These are phyloP conservation scores for Diarsia dahlii DNA, from an alignment of 2,888 invertebrate species.

Conservation along the genomic window DNA sequence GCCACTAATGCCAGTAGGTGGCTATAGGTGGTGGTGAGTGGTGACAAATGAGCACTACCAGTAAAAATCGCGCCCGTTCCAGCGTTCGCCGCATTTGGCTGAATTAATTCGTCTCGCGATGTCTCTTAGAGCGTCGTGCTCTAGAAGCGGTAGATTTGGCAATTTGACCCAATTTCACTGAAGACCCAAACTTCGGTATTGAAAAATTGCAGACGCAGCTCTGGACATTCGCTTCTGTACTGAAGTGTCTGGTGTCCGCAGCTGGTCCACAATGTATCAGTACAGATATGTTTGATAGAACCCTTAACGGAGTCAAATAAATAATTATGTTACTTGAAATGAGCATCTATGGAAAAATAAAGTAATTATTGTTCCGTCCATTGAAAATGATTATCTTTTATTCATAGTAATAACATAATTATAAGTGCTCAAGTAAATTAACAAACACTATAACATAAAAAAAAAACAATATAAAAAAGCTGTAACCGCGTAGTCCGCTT, in stretches of 20 bases:
- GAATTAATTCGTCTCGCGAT: constrained; percentile 90
- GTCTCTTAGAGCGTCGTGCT: constrained; percentile 86
- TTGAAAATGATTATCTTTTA: background rate
- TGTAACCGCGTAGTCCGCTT: background rate
- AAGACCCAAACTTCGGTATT: background rate
- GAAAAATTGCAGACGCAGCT: background rate
- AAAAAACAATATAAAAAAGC: constrained; percentile 5
- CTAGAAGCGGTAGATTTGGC: constrained; percentile 65
- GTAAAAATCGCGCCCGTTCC: constrained; percentile 83
- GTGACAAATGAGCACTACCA: constrained; percentile 89
- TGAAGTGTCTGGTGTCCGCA: background rate
- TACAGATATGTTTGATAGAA: background rate
- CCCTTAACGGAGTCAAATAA: background rate
- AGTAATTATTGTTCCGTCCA: background rate
- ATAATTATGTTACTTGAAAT: background rate
- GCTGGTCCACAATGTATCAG: background rate
- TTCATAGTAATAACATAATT: background rate
- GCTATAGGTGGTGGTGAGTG: constrained; percentile 85
- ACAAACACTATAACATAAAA: background rate
- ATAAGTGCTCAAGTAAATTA: background rate
- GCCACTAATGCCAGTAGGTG: constrained; percentile 60
- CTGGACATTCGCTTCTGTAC: background rate
- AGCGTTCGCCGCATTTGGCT: constrained; percentile 80
- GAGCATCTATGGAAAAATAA: background rate
- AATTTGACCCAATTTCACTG: background rate